Percentiles rank a stretch among this genome's conserved stretches.
These are phyloP conservation scores for Oasisia sp. DNA, from an alignment of 2,888 invertebrate species.

Conservation along the genomic window DNA sequence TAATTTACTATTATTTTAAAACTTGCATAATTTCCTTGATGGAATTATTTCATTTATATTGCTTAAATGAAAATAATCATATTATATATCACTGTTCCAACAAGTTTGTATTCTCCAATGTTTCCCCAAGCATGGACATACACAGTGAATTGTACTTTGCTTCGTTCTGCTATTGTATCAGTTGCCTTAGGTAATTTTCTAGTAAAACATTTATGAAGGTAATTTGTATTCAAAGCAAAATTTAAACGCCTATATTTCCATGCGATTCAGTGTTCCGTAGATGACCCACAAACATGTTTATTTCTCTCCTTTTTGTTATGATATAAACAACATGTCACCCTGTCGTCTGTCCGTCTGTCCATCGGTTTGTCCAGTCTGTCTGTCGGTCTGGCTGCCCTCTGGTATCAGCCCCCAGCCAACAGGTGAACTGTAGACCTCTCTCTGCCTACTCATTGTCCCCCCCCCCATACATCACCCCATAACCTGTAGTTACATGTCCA, in stretches of 20 bases:
- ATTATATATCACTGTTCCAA: not conserved
- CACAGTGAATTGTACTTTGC: too few species aligned
- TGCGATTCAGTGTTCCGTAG: not conserved
- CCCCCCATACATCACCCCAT: not conserved
- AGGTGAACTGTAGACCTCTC: not conserved
- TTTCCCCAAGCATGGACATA: not conserved
- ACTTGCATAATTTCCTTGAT: too few species aligned
- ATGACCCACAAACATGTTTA: not conserved
- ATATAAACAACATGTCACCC: not conserved
- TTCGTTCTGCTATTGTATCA: not conserved
- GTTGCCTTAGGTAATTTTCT: not conserved
- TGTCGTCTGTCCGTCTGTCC: not conserved
- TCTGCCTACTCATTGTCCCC: not conserved
- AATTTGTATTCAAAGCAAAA: not conserved
- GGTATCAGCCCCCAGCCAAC: not conserved
- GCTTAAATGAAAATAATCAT: not conserved
- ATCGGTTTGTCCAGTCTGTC: not conserved
- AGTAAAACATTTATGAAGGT: not conserved
- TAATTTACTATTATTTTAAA: too few species aligned
- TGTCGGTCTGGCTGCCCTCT: not conserved
- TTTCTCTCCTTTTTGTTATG: too few species aligned
- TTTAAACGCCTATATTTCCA: not conserved
- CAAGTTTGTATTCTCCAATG: not conserved
- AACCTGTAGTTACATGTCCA: slow-evolving; percentile 28
- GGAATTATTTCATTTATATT: too few species aligned